Base-by-base conservation (phyloP, 2,888 invertebrate species). In the Brachylomia viminalis region DNA sequence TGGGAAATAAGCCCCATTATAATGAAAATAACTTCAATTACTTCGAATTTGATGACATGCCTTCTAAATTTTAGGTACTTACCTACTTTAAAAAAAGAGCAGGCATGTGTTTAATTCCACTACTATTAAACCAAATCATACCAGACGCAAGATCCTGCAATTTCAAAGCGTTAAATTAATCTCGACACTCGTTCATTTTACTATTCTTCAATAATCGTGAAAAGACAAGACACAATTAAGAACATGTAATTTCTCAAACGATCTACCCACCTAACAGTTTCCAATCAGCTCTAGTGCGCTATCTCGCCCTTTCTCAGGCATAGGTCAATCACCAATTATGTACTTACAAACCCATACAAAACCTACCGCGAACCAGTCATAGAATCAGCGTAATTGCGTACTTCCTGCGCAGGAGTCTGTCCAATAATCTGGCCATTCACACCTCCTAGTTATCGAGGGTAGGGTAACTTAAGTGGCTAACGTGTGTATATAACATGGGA, bases 331-430 rank as follows among this genome's bases (percentile, higher is more conserved):
- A 47, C 64, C 74, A 82, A 84, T 84, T 79, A 88, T 58, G 65
- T 74, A 59, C 66, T 85, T 82, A 79, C 75, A 66, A 72, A 59
- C 64, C 62, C 78, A 80, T 78, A 87, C 83, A 77, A 49, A 71
- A 65, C 71, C 59, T 66, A 84, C 33, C 79, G 66, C 64, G 73
- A 62, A 56, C 82, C 62, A 79, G 71, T 74, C 79, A 65, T 73
- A 59, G 68, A 72, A 84, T 73, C 82, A 77, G 52, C 67, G 76
- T 86, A 88, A 87, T 87, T 82, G 76, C 58, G 30, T 15, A 72
- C 79, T 84, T 98, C 99, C 96, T 98, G 79, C 98, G 98, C 96
- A 58, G 73, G 56, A 79, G 72, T 86, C 45, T 33, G 38, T 64
- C 70, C 82, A 74, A 70, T 86, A 84, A 82, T 47, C 76, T 77